Evolutionary conservation across 2,113 vertebrate genomes (phyloP), one percentile per base, ranked within the genome.

Genomic region (Psittacus erithacus): DNA sequence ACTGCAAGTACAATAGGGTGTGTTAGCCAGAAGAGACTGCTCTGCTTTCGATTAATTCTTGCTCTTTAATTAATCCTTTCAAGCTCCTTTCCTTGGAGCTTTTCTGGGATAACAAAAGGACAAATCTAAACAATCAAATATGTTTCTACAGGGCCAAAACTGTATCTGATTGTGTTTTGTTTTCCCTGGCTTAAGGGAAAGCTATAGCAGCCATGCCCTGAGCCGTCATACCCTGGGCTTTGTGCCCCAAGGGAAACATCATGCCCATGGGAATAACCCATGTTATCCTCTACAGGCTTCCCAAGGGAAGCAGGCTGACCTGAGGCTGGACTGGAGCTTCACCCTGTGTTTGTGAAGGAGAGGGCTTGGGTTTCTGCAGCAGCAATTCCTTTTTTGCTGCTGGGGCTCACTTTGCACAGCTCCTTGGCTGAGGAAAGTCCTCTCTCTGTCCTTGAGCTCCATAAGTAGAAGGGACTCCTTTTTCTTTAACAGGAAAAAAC

Each of bases 401-500:
- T 47, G 63, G 35, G 57, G 17, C 22, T 74, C 44, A 20, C 28
- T 84, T 28, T 41, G 31, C 73, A 60, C 44, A 25, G 24, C 25
- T 82, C 43, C 49, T 77, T 68, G 17, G 39, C 52, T 65, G 75
- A 71, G 49, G 28, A 43, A 80, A 43, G 35, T 92, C 59, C 27
- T 17, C 29, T 39, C 35, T 82, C 35, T 9, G 13, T 38, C 90
- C 69, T 90, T 71, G 70, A 92, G 69, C 52, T 88, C 0, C 0
- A 59, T 73, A 93, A 91, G 47, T 17, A 78, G 35, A 47, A 55
- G 50, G 28, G 35, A 8, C 1, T 5, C 31, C 17, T 78, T 81
- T 88, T 90, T 91, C 47, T 94, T 84, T 43, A 81, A 88, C 81
- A 85, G 96, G 95, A 96, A 95, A 95, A 95, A 71, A 46, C 64